Conservation (phyloP, 2,888 invertebrate species). For the Chesias legatella region DNA sequence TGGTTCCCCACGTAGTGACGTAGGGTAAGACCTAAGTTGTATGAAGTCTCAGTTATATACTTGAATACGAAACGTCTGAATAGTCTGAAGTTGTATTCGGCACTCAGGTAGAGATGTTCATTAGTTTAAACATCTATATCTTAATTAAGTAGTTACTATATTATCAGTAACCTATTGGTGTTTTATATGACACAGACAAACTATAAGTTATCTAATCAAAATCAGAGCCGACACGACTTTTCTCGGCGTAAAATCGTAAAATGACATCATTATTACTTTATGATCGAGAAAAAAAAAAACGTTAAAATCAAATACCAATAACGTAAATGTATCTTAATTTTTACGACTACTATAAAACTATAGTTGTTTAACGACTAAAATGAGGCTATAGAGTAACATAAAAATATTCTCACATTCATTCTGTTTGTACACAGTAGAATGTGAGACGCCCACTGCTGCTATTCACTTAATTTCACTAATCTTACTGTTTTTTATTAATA, state of each 20-base stretch:
- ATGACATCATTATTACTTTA: constrained; percentile 22
- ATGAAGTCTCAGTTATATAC: too few species aligned
- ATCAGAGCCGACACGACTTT: constrained; percentile 2
- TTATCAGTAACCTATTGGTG: too few species aligned
- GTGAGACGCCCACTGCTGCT: constrained; percentile 16
- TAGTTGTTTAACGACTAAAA: constrained; percentile 33
- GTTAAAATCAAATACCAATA: constrained; percentile 26
- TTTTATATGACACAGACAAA: too few species aligned
- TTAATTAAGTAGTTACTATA: too few species aligned
- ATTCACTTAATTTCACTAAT: constrained; percentile 17
- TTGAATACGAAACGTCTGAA: too few species aligned
- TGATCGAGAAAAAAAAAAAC: constrained; percentile 16
- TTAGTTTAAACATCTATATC: too few species aligned
- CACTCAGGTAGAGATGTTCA: too few species aligned
- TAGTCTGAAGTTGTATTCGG: too few species aligned
- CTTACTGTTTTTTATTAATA: constrained; percentile 21
- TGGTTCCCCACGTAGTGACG: too few species aligned
- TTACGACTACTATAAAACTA: constrained; percentile 29
- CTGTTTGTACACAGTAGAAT: not conserved
- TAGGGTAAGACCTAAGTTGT: too few species aligned
- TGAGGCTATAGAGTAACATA: constrained; percentile 27
- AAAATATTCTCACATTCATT: constrained; percentile 10
- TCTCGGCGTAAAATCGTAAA: constrained; percentile 14
- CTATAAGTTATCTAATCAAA: not conserved
- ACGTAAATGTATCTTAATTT: constrained; percentile 30